Evolutionary conservation across 1,140 invertebrate species (phyloP).

Genomic region (Macrosteles quadrilineatus): DNA sequence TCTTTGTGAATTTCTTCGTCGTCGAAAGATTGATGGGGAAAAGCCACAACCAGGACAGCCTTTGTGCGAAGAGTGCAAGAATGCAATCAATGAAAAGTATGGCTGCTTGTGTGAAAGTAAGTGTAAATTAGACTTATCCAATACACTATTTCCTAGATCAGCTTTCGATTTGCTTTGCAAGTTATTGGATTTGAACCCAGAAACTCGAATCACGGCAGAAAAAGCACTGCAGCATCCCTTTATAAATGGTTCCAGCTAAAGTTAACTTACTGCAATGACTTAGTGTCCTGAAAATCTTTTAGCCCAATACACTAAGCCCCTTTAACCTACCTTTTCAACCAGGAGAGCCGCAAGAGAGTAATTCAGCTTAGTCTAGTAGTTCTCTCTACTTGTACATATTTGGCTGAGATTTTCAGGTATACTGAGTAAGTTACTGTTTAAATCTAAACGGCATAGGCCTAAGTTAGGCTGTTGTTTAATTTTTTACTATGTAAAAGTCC

Average conservation of each 20-base stretch:
- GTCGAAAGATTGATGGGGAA: slow-evolving; percentile 1
- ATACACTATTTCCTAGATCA: slow-evolving; percentile 59
- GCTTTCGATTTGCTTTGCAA: slow-evolving; percentile 74
- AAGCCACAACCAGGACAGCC: not conserved
- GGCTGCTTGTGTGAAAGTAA: slow-evolving; percentile 26
- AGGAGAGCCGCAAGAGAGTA: too few species aligned
- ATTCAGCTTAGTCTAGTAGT: too few species aligned
- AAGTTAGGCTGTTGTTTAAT: too few species aligned
- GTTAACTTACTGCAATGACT: not conserved
- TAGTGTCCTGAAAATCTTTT: too few species aligned
- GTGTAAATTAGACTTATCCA: not conserved
- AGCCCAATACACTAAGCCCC: too few species aligned
- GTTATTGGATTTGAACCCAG: slow-evolving; percentile 76
- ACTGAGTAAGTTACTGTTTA: too few species aligned
- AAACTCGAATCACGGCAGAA: slow-evolving; percentile 68
- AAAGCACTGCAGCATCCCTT: slow-evolving; percentile 76
- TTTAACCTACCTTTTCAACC: too few species aligned
- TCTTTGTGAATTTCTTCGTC: slow-evolving; percentile 52
- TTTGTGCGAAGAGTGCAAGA: slow-evolving; percentile 4
- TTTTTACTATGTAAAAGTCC: too few species aligned
- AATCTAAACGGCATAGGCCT: too few species aligned
- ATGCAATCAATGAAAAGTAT: not conserved
- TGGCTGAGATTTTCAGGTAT: too few species aligned
- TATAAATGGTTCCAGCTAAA: slow-evolving; percentile 49
- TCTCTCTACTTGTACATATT: too few species aligned